Evolutionary conservation across 2,888 invertebrate species (phyloP).

Genomic region (Galerucella calmariensis): DNA sequence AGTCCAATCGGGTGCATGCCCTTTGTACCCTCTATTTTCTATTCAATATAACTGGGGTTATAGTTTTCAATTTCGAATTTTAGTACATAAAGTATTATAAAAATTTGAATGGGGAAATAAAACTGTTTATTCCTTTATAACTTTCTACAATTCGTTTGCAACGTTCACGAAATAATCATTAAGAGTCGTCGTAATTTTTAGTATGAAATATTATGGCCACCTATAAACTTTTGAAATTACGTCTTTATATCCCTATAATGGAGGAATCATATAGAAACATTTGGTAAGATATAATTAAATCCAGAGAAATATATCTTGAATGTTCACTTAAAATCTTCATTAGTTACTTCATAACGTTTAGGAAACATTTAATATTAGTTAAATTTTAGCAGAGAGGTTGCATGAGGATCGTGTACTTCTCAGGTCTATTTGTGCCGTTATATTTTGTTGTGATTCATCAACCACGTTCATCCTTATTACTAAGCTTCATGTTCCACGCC

Average conservation of each 20-base stretch:
- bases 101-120: conserved; percentile 6
- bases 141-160: not conserved
- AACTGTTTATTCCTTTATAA: not conserved
- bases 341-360: no score
- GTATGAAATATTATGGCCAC: not conserved
- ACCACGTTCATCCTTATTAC: no score
- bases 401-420: no score
- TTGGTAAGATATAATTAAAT: not conserved
- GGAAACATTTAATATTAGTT: no score
- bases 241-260: not conserved
- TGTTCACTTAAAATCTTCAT: no score
- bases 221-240: not conserved
- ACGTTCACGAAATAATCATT: not conserved
- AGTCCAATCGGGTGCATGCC: no score
- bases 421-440: no score
- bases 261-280: not conserved
- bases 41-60: not conserved
- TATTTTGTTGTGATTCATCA: no score
- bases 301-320: not conserved
- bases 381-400: no score
- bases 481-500: no score
- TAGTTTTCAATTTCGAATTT: conserved; percentile 2
- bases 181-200: not conserved
- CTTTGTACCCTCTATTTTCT: not conserved
- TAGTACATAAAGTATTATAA: not conserved